These are phyloP conservation scores for Megastigmus dorsalis DNA, from an alignment of 2,888 invertebrate genomes.

Conservation along the genomic window DNA sequence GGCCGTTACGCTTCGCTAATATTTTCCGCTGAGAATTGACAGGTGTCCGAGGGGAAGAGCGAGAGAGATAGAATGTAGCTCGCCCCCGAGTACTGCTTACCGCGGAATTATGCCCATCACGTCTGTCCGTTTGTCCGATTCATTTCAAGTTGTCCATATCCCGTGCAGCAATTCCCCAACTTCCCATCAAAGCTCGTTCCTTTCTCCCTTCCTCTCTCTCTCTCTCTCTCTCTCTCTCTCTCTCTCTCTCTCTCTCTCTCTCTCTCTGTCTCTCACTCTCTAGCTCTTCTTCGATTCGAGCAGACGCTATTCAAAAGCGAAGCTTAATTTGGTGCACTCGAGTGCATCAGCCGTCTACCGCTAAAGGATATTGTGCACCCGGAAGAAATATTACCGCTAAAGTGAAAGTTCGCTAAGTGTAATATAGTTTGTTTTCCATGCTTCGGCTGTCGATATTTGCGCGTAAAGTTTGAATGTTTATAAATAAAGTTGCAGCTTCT, in stretches of 20 bases:
- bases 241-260: background rate
- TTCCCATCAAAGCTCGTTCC: too few relatives aligned
- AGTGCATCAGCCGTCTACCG: background rate
- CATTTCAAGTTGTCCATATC: slow-evolving; percentile 56
- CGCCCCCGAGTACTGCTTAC: slow-evolving; percentile 67
- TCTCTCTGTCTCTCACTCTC: background rate
- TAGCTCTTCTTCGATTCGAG: background rate
- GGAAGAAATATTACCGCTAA: too few relatives aligned
- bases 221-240: slow-evolving; percentile 4
- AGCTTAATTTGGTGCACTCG: slow-evolving; percentile 17
- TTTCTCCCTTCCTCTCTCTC: background rate
- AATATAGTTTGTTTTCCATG: too few relatives aligned
- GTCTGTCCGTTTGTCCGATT: slow-evolving; percentile 69
- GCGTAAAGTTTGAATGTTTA: too few relatives aligned
- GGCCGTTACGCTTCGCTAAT: background rate
- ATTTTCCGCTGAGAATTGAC: slow-evolving; percentile 66
- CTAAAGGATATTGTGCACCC: too few relatives aligned
- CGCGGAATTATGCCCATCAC: slow-evolving; percentile 70
- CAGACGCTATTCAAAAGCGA: slow-evolving; percentile 14
- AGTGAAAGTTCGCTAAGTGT: too few relatives aligned
- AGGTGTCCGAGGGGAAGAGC: slow-evolving; percentile 62
- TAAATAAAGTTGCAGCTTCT: too few relatives aligned
- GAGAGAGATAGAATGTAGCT: slow-evolving; percentile 19
- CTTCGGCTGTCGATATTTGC: too few relatives aligned
- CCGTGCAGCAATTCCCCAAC: too few relatives aligned